Evolutionary conservation across 2,888 invertebrate species (phyloP).

Genomic region (Acleris holmiana): DNA sequence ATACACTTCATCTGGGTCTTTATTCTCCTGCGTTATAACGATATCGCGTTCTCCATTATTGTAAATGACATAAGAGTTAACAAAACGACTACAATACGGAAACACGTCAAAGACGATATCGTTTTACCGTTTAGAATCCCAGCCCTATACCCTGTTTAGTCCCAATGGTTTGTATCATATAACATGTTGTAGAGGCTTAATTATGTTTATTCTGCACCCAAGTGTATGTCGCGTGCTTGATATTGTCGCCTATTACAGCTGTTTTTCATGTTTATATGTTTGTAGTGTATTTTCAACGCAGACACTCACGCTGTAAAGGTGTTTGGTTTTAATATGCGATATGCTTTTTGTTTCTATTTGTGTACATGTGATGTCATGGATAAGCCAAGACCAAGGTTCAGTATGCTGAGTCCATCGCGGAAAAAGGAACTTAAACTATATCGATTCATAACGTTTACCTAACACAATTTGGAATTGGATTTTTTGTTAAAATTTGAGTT

Average conservation of each 20-base stretch:
- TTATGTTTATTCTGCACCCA: background rate
- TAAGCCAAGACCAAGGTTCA: background rate
- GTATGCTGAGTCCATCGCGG: background rate
- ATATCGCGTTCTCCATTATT: no score
- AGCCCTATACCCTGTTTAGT: no score
- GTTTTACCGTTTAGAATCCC: no score
- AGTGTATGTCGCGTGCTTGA: background rate
- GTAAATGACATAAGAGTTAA: no score
- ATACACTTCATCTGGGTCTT: no score
- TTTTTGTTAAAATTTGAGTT: no score
- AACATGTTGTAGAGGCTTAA: background rate
- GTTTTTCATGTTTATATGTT: background rate
- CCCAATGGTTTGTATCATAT: no score
- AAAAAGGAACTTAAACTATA: background rate
- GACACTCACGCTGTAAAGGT: background rate
- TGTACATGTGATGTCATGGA: no score
- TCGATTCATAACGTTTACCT: background rate
- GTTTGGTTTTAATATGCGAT: background rate
- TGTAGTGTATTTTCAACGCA: background rate
- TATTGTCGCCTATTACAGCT: conserved; percentile 1
- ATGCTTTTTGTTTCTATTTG: background rate
- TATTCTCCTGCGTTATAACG: no score
- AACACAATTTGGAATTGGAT: background rate
- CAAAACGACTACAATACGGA: no score
- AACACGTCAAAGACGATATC: no score